These are phyloP conservation scores for Hippocampus mohnikei DNA, from an alignment of 2,113 vertebrate species.

Conservation along the genomic window DNA sequence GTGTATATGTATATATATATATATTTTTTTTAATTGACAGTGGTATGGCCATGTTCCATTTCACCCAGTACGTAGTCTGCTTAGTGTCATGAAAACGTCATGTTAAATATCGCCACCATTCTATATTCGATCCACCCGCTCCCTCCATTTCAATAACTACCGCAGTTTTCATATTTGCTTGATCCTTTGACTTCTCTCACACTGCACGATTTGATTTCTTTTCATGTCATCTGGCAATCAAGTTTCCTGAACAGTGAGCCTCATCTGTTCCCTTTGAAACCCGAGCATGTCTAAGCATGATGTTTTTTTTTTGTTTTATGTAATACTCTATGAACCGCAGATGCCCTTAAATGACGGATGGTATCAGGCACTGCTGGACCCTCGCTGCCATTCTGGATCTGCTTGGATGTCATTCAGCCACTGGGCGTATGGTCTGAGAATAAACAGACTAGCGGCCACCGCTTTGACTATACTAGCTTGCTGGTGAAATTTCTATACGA, in stretches of 20 bases:
- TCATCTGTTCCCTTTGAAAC: slow-evolving; percentile 3
- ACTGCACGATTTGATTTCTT: not conserved
- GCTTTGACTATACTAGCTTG: slow-evolving; percentile 2
- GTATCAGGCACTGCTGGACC: slow-evolving; percentile 31
- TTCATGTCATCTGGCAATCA: not conserved
- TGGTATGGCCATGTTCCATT: not conserved
- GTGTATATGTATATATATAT: too few species aligned
- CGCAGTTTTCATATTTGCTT: not conserved
- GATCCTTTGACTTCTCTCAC: not conserved
- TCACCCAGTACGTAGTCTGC: not conserved
- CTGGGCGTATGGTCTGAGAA: slow-evolving; percentile 8
- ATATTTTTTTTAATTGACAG: too few species aligned
- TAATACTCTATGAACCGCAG: slow-evolving; percentile 21
- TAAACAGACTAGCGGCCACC: slow-evolving; percentile 16
- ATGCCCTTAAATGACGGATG: slow-evolving; percentile 36
- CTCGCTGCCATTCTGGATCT: slow-evolving; percentile 44
- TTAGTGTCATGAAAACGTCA: not conserved
- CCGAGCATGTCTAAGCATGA: not conserved
- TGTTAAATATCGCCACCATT: not conserved
- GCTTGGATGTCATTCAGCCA: slow-evolving; percentile 42
- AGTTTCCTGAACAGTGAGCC: not conserved
- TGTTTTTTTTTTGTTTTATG: not conserved
- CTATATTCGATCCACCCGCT: not conserved
- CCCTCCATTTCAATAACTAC: not conserved
- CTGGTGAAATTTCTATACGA: not conserved